phyloP scores from a whole-genome alignment of 1,140 invertebrate genomes.

The Halictus rubicundus region DNA sequence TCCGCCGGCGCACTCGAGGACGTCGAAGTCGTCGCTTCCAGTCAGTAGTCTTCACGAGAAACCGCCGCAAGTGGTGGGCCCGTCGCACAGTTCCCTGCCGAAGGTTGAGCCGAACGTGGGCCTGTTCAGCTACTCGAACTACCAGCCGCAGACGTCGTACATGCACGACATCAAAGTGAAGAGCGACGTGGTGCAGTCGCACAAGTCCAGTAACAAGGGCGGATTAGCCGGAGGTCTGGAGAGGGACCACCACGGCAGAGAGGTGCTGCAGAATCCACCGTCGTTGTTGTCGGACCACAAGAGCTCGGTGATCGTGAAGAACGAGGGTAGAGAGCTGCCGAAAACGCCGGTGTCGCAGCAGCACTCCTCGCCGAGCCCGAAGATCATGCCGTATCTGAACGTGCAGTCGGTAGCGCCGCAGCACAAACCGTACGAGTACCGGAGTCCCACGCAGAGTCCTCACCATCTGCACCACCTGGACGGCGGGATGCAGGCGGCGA shows the following conservation, averaged over 20 bases:
- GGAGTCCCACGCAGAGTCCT: constrained; percentile 82
- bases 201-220: constrained; percentile 73
- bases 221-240: constrained; percentile 74
- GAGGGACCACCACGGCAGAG: constrained; percentile 80
- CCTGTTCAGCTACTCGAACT: constrained; percentile 86
- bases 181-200: constrained; percentile 72
- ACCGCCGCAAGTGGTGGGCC: constrained; percentile 69
- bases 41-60: constrained; percentile 81
- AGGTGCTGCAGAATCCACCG: constrained; percentile 83
- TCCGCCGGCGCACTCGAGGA: constrained; percentile 82
- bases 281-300: constrained; percentile 85
- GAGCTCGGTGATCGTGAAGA: constrained; percentile 89
- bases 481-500: constrained; percentile 67
- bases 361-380: constrained; percentile 85
- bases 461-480: constrained; percentile 79
- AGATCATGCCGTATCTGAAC: constrained; percentile 84
- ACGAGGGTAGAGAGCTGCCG: constrained; percentile 84
- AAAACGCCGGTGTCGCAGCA: constrained; percentile 82
- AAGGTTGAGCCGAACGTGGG: constrained; percentile 89
- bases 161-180: constrained; percentile 80
- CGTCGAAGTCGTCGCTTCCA: constrained; percentile 77
- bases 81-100: constrained; percentile 82
- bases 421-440: constrained; percentile 81
- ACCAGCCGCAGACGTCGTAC: constrained; percentile 81
- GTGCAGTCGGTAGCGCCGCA: constrained; percentile 80